phyloP scores from a whole-genome alignment of 2,888 invertebrate species.

The Cerceris rybyensis region DNA sequence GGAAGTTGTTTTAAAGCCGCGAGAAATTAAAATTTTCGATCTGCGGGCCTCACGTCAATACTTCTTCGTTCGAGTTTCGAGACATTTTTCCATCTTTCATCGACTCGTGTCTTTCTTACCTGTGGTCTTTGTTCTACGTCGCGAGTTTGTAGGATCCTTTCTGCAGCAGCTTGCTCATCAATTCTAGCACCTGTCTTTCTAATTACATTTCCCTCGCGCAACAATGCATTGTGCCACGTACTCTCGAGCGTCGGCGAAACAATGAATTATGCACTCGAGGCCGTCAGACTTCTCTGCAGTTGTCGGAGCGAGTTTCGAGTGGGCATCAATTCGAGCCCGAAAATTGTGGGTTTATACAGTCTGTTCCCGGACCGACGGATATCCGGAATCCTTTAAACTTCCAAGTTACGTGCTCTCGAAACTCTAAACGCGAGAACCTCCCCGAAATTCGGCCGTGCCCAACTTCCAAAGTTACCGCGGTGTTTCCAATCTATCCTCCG shows the following conservation, averaged over 20 bases:
- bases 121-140: no score
- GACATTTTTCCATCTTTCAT: no score
- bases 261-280: conserved; percentile 44
- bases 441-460: conserved; percentile 11
- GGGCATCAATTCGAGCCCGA: conserved; percentile 31
- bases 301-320: conserved; percentile 34
- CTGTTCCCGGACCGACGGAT: conserved; percentile 20
- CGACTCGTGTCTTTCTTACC: no score
- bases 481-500: no score
- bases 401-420: conserved; percentile 22
- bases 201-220: not conserved
- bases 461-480: conserved; percentile 1
- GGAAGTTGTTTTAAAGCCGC: no score
- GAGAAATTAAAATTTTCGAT: no score
- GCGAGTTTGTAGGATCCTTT: no score
- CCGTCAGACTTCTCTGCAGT: conserved; percentile 26
- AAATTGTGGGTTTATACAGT: conserved; percentile 33
- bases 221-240: conserved; percentile 8
- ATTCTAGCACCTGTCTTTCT: not conserved
- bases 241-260: conserved; percentile 33
- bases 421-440: conserved; percentile 6
- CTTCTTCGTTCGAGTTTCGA: no score
- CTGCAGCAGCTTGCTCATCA: not conserved
- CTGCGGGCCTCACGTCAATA: no score
- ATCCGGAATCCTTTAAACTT: conserved; percentile 28